Base-by-base conservation (phyloP, 1,140 invertebrate genomes). In the Drosophila sechellia region DNA sequence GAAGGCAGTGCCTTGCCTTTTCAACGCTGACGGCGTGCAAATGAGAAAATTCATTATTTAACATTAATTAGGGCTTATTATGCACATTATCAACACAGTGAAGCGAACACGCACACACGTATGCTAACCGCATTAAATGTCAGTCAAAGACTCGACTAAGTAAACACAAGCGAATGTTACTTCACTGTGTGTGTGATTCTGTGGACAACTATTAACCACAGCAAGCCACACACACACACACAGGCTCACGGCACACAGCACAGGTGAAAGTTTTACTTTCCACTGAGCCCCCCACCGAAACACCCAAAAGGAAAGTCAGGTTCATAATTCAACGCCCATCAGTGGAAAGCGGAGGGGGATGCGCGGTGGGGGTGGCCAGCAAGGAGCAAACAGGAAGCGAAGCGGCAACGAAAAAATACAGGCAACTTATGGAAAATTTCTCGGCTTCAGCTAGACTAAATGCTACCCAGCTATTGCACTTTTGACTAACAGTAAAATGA, bases 1-100 rank as follows among this genome's bases (percentile, higher is more conserved):
- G 43, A 34, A 65, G 72, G 71, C 71, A 58, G 11, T 71, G 83
- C 81, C 81, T 72, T 71, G 83, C 81, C 81, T 72, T 79, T 80
- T 80, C 81, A 45, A 39, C 79, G 57, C 61, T 72, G 81, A 66
- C 76, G 79, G 84, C 66, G 79, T 89, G 79, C 58, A 89, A 89
- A 89, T 89, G 84, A 84, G 84, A 89, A 89, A 89, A 89, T 89
- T 89, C 77, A 89, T 89, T 90, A 89, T 89, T 89, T 89, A 89
- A 89, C 84, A 89, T 89, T 89, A 89, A 89, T 89, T 89, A 89
- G 84, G 85, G 84, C 84, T 90, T 90, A 89, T 89, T 89, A 89
- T 89, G 85, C 84, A 84, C 84, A 89, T 89, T 89, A 89, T 89
- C 79, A 89, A 89, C 85, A 84, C 84, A 84, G 34, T 77, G 59